Base-by-base conservation (phyloP, 1,140 invertebrate genomes). In the Calephelis virginiensis region DNA sequence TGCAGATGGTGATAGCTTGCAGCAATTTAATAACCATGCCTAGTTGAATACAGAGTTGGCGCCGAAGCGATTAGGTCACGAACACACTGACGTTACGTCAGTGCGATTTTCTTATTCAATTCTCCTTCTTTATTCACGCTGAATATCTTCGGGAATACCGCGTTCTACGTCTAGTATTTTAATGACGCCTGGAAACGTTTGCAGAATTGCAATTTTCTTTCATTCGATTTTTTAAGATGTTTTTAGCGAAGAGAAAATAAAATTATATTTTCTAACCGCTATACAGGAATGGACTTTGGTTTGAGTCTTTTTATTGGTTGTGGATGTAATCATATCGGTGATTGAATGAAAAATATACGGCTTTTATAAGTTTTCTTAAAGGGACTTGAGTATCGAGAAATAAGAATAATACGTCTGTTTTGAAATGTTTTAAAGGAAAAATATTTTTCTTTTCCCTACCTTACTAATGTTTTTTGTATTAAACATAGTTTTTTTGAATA, bases 1-100 rank as follows among this genome's bases (percentile, higher is more conserved):
- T 84, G 82, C 72, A 71, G 79, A 79, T 83, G 82, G 74, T 82
- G 80, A 85, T 85, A 77, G 78, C 76, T 73, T 69, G 77, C 78
- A 79, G 75, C 77, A 76, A 78, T 82, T 82, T 82, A 83, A 81
- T 83, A 83, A 73, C 61, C 69, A 68, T 64, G 70, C 69, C 68
- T 70, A 72, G 73, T 72, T 72, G 71, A 72, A 69, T 72, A 72
- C 71, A 67, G 61, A 68, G 68, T 69, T 70, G 70, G 68, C 70
- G 69, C 70, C 71, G 60, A 68, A 62, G 66, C 66, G 76, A 73
- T 79, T 76, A 78, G 70, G 74, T 71, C 74, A 76, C 75, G 69
- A 72, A 68, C 69, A 73, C 70, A 74, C 64, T 75, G 71, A 74
- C 69, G 73, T 73, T 73, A 77, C 70, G 64, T 70, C 40, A 66